phyloP scores from a whole-genome alignment of 2,888 invertebrate species.

The Pandemis heparana region DNA sequence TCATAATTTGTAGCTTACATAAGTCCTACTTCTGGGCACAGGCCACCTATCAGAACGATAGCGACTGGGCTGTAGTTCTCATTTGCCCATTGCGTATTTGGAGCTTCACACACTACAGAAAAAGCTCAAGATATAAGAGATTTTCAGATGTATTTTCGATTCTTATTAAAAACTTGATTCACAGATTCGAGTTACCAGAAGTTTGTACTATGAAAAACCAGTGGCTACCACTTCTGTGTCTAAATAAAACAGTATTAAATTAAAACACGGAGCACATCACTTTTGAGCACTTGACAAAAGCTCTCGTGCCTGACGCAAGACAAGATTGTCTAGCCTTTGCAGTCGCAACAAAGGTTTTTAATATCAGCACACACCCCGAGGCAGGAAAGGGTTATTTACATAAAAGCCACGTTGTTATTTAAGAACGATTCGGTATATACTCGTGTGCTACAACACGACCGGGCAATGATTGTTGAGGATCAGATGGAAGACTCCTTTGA shows the following conservation, averaged over 20 bases:
- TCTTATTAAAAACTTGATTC: no score
- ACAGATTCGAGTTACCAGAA: no score
- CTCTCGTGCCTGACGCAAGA: slow-evolving; percentile 49
- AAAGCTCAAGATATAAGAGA: no score
- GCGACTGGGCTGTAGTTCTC: no score
- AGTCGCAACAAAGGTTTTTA: slow-evolving; percentile 79
- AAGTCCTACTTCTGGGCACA: no score
- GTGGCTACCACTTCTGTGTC: slow-evolving; percentile 41
- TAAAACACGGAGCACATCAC: slow-evolving; percentile 46
- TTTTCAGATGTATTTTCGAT: no score
- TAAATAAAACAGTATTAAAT: slow-evolving; percentile 56
- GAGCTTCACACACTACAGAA: no score
- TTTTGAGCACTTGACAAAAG: slow-evolving; percentile 50
- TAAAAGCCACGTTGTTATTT: slow-evolving; percentile 77
- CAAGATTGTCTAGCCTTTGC: slow-evolving; percentile 63
- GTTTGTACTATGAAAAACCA: no score
- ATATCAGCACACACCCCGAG: slow-evolving; percentile 77
- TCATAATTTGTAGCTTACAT: no score
- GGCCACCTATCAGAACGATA: no score
- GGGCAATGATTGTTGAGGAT: not conserved
- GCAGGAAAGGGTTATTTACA: slow-evolving; percentile 77
- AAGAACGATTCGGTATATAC: slow-evolving; percentile 72
- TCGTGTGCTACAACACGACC: slow-evolving; percentile 60
- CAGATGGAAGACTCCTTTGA: slow-evolving; percentile 6
- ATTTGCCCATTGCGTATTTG: no score